Evolutionary conservation across 2,888 invertebrate genomes (phyloP).

Genomic region (Phalera bucephala): DNA sequence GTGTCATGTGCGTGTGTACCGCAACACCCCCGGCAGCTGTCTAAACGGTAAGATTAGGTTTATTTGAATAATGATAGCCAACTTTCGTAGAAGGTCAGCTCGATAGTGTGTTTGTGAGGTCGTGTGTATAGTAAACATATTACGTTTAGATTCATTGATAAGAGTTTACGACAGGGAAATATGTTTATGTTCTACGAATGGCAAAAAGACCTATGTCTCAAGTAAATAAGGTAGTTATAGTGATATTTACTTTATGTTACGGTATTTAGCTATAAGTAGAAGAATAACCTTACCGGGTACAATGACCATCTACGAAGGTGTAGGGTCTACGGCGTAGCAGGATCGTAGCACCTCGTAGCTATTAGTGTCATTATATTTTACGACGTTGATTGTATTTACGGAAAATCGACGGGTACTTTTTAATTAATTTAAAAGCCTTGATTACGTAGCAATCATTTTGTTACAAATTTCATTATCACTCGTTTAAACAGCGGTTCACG

Average conservation of each 20-base stretch:
- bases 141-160: constrained; percentile 42
- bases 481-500: too few species aligned
- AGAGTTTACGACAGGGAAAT: constrained; percentile 33
- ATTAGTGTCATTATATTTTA: constrained; percentile 51
- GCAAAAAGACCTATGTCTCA: constrained; percentile 4
- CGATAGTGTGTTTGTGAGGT: constrained; percentile 37
- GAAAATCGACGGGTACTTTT: constrained; percentile 10
- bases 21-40: constrained; percentile 63
- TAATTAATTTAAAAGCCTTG: background rate
- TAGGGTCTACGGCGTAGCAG: constrained; percentile 46
- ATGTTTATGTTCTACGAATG: constrained; percentile 13
- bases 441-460: background rate
- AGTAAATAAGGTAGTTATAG: background rate
- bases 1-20: constrained; percentile 59
- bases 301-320: constrained; percentile 39
- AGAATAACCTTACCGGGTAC: constrained; percentile 9
- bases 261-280: too few species aligned
- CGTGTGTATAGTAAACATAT: constrained; percentile 41
- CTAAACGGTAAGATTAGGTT: constrained; percentile 57
- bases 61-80: constrained; percentile 28
- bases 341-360: constrained; percentile 53
- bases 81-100: constrained; percentile 41
- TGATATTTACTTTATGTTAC: background rate
- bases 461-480: background rate
- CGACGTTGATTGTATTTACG: constrained; percentile 41